phyloP scores from a whole-genome alignment of 35 echinoderm and acorn worm species.

The Ophiothrix spiculata region DNA sequence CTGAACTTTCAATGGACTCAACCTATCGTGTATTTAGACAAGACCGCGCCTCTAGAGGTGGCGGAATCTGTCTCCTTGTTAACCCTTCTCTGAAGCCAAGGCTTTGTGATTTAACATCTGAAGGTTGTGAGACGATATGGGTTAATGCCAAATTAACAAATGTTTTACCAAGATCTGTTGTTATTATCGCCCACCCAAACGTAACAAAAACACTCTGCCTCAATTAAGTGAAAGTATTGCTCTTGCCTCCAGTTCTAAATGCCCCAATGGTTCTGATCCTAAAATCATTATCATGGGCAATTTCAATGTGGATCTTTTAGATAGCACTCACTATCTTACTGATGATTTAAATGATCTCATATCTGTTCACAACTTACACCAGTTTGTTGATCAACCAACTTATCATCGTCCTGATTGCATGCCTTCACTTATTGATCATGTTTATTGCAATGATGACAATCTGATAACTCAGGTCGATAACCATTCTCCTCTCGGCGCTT shows the following conservation, averaged over 20 bases:
- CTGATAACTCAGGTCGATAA: not conserved
- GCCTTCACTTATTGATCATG: not conserved
- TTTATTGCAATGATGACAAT: not conserved
- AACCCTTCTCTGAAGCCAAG: not conserved
- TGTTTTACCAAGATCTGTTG: not conserved
- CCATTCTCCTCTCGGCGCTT: not conserved
- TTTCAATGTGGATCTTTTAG: not conserved
- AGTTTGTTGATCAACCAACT: not conserved
- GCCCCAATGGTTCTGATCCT: constrained; percentile 3
- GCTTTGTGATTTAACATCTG: not conserved
- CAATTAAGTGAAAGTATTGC: not conserved
- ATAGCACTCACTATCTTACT: not conserved
- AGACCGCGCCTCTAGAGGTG: not conserved
- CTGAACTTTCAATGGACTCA: constrained; percentile 3
- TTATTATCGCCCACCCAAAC: not conserved
- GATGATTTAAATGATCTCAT: not conserved
- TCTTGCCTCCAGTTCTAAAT: not conserved
- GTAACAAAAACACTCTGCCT: not conserved
- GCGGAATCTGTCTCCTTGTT: not conserved
- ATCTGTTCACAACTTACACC: not conserved
- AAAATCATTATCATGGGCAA: not conserved
- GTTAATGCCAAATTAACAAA: not conserved
- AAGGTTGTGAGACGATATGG: not conserved
- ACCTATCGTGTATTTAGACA: not conserved
- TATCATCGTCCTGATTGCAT: not conserved